Base-by-base conservation (phyloP, 2,888 invertebrate genomes). In the Ariolimax columbianus region DNA sequence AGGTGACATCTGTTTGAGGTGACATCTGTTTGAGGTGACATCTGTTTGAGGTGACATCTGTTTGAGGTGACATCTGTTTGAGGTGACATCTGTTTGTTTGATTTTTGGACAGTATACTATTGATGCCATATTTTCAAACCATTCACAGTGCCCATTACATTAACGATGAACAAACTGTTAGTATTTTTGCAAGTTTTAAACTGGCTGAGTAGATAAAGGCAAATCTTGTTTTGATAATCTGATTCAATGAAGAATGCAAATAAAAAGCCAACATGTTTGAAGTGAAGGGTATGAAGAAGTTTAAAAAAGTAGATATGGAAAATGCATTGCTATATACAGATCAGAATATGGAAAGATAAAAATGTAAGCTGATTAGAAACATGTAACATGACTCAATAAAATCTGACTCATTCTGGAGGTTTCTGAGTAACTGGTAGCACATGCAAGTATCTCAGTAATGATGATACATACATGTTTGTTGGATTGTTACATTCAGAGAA, bases 301-400 rank as follows among this genome's bases (percentile, higher is more conserved):
- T 3, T 4, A 30, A 63, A 30, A n/a, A 4, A 63, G 30, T 30
- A 63, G 30, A 63, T 63, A 63, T 63, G 63, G 11, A 63, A 63
- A 63, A 63, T 63, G 30, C n/a, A 63, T 30, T 63, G 2, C 11
- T 63, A 63, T 63, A 30, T 63, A 63, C 63, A 63, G 9, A n/a
- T 63, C 30, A 63, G 63, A 63, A 63, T n/a, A 63, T 63, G n/a
- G 30, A 63, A 63, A 63, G 63, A 63, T 63, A 63, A 26, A 63
- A 63, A 11, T n/a, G 14, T 4, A 63, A 59, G 59, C 59, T 63
- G 63, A 63, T 63, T n/a, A 63, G 63, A 63, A 63, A 63, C n/a
- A 63, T 30, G 11, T 30, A 30, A 63, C 2, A 63, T 14, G 63
- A 17, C 47, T 23, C 55, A 55, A 55, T 55, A 55, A 55, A 55